These are phyloP conservation scores for Drosophila ironensis DNA, from an alignment of 1,140 invertebrate species.

Conservation along the genomic window DNA sequence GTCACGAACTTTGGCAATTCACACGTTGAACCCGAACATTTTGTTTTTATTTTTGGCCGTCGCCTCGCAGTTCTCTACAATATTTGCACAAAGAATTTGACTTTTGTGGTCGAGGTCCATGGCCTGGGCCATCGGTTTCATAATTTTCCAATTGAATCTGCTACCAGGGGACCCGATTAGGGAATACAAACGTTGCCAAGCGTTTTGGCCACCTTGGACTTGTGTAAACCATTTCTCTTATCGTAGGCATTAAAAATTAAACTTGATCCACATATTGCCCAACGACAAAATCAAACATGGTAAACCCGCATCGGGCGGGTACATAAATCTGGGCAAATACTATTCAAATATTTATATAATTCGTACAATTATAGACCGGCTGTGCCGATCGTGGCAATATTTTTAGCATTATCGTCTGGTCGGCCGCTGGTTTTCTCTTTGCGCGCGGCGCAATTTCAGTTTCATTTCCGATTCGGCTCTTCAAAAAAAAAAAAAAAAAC, in stretches of 20 bases:
- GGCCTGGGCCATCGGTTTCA: not conserved
- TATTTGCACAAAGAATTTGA: not conserved
- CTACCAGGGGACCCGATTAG: no score
- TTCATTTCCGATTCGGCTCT: conserved; percentile 57
- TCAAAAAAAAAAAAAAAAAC: conserved; percentile 29
- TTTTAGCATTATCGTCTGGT: conserved; percentile 51
- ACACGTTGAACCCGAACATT: conserved; percentile 43
- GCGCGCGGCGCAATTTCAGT: conserved; percentile 56
- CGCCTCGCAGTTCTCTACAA: not conserved
- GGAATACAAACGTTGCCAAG: not conserved
- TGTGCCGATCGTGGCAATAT: conserved; percentile 49
- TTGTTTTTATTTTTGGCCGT: conserved; percentile 34
- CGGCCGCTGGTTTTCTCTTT: not conserved
- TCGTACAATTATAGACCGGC: conserved; percentile 64
- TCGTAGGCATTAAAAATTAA: conserved; percentile 51
- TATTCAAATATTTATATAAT: conserved; percentile 71
- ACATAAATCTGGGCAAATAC: conserved; percentile 27
- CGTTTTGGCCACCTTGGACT: not conserved
- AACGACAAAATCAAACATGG: conserved; percentile 6
- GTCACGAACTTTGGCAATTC: conserved; percentile 51
- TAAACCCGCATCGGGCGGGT: not conserved
- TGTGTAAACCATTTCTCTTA: conserved; percentile 34
- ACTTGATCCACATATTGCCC: conserved; percentile 41
- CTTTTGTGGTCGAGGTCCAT: conserved; percentile 1
- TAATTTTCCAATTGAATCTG: not conserved